Evolutionary conservation across 2,888 invertebrate genomes (phyloP), one percentile per base, ranked within the genome.

Genomic region (Ophraella communa): DNA sequence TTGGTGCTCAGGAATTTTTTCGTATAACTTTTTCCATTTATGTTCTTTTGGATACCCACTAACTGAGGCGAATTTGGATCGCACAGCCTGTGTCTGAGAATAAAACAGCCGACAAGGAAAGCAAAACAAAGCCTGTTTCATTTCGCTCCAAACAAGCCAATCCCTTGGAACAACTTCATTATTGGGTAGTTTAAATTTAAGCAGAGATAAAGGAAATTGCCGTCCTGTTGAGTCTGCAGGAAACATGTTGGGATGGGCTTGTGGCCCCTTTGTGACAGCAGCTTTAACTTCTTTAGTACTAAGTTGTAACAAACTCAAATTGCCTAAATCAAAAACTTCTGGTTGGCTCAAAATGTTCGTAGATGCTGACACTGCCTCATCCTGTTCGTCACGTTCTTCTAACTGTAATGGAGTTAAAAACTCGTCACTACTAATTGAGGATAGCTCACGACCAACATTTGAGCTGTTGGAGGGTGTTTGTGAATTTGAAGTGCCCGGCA

Each of bases 91-190:
- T 52, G 52, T 4, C 33, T 52, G 52, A 52, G 52, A 11, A 52
- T 33, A 53, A 53, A 53, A 53, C 35, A 53, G 53, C 20, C 33
- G 53, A 53, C 35, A 53, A 33, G 35, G 30, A 53, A 53, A 35
- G 20, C 35, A 53, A 53, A 53, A 53, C 10, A 33, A 53, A 35
- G 35, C 3, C 53, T 35, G 35, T 20, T 53, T 53, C 20, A 53
- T 53, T 20, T 53, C 20, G 35, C 53, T 53, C 53, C 53, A 35
- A 53, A 53, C 35, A 53, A 53, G 35, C 53, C 53, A 53, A 53
- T 53, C 53, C 2, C 52, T 52, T 52, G 30, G 33, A 7, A 52
- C 33, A 44, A 14, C 44, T 44, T 44, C 44, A 45, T 21, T 45
- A 45, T 45, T 45, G 21, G 17, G 45, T 21, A 53, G 35, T 53